Conservation (phyloP, 64 coral and sea anemone genomes). For the Montipora sp. region DNA sequence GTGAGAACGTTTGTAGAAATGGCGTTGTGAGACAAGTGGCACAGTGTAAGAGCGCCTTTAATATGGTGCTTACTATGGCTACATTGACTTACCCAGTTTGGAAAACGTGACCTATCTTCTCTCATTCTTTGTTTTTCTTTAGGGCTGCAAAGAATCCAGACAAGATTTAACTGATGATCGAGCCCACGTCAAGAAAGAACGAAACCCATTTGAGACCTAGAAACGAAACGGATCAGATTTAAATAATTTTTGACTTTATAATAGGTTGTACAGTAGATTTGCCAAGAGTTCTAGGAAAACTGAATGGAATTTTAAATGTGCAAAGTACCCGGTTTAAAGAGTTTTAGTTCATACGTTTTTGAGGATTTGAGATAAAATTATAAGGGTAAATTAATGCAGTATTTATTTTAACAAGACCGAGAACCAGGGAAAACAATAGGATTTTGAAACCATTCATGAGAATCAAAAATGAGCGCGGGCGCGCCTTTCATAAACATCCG, state of each 20-base stretch:
- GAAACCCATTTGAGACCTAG: not conserved
- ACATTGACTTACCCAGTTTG: no score
- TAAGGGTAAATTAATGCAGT: not conserved
- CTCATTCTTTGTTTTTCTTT: not conserved
- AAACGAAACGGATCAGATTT: not conserved
- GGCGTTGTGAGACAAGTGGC: no score
- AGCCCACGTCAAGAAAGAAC: not conserved
- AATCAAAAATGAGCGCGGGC: not conserved
- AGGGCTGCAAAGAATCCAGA: slow-evolving; percentile 22
- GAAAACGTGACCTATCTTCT: no score
- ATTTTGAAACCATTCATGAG: not conserved
- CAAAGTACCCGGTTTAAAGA: not conserved
- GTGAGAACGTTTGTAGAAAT: no score
- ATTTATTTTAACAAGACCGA: not conserved
- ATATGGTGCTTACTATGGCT: no score
- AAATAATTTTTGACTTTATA: not conserved
- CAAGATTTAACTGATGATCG: slow-evolving; percentile 3
- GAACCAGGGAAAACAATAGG: not conserved
- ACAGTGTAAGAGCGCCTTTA: no score
- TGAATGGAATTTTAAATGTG: not conserved
- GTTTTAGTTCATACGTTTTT: not conserved
- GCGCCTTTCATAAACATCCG: no score
- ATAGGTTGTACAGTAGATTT: not conserved
- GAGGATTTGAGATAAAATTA: not conserved
- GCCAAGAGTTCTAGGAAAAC: not conserved